Evolutionary conservation across 2,113 vertebrate species (phyloP).

Genomic region (Larimichthys polyactis): DNA sequence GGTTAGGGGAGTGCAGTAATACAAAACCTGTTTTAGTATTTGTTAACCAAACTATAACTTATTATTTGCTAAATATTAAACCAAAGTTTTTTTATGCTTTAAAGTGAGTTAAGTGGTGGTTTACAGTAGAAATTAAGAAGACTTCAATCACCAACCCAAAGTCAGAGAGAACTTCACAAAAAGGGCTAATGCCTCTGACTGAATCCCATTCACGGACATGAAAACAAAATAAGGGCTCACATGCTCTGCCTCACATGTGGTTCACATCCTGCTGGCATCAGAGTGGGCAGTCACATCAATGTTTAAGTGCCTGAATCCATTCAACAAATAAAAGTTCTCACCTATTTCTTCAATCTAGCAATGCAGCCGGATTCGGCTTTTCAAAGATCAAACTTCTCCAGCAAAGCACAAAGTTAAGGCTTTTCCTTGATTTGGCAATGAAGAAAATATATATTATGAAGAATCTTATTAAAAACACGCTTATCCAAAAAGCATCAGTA

Average conservation of each 20-base stretch:
- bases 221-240: slow-evolving; percentile 43
- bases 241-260: slow-evolving; percentile 48
- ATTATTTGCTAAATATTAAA: background rate
- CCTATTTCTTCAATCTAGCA: background rate
- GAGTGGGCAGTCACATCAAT: slow-evolving; percentile 24
- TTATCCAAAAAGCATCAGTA: background rate
- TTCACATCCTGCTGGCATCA: slow-evolving; percentile 47
- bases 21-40: too few relatives aligned
- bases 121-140: background rate
- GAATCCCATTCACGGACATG: slow-evolving; percentile 27
- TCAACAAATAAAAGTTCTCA: slow-evolving; percentile 4
- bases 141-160: background rate
- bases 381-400: too few relatives aligned
- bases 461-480: background rate
- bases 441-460: background rate
- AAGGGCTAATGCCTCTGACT: slow-evolving; percentile 11
- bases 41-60: background rate
- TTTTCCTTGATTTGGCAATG: background rate
- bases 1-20: too few relatives aligned
- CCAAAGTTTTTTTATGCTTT: background rate
- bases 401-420: background rate
- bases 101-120: background rate
- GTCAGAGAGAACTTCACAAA: background rate
- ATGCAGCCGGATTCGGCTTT: too few relatives aligned
- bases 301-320: slow-evolving; percentile 22